Base-by-base conservation (phyloP, 2,888 invertebrate genomes). In the Malachius bipustulatus region DNA sequence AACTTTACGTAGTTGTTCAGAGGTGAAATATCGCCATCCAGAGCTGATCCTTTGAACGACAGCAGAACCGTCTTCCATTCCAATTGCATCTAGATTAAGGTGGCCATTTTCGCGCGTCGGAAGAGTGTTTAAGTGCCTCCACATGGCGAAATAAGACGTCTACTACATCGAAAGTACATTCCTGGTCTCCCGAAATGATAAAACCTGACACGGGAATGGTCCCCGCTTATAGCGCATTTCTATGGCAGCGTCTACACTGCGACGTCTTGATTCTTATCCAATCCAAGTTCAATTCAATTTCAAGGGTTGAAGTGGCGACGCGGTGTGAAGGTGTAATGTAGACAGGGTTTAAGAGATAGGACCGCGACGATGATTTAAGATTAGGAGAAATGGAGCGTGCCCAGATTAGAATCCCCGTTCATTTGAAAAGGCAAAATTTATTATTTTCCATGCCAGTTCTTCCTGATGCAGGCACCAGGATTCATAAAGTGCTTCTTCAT, bases 361-460 rank as follows among this genome's bases (percentile, higher is more conserved):
- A 39, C 40, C 29, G 29, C 34, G 29, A 49, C 47, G 50, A 54
- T 55, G 55, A 58, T 58, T 56, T 55, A 52, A 51, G 56, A 57
- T 56, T 56, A 52, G 47, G 49, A 43, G 56, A 54, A 59, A 56
- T 57, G 57, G 56, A 54, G 54, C 51, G 57, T 55, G 52, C 47
- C 40, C 40, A 56, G 56, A 57, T 57, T 56, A 55, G 53, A 52
- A 49, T 52, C 48, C 50, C 46, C 44, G 43, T 50, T 45, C 45
- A 44, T 52, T 51, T 19, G 24, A n/a, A n/a, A n/a, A 6, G 24
- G n/a, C n/a, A n/a, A n/a, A n/a, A n/a, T n/a, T n/a, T n/a, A n/a
- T n/a, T n/a, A n/a, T n/a, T n/a, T n/a, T n/a, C n/a, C n/a, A n/a
- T n/a, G n/a, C n/a, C n/a, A n/a, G n/a, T n/a, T n/a, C n/a, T n/a